Percentiles rank a stretch among this genome's conserved stretches.
These are phyloP conservation scores for Polydrusus tereticollis DNA, from an alignment of 2,888 invertebrate genomes.

Conservation along the genomic window DNA sequence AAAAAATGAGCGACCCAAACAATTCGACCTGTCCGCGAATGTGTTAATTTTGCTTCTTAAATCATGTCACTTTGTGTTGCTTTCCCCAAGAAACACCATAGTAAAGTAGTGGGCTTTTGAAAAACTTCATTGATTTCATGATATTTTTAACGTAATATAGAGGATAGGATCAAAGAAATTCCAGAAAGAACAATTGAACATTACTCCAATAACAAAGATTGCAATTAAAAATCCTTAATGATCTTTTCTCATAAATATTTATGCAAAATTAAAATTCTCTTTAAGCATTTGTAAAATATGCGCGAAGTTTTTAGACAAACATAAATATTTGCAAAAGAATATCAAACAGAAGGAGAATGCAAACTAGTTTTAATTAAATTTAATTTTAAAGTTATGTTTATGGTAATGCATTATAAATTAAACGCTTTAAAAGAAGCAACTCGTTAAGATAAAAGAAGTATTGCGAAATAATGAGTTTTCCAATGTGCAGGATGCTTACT, in stretches of 20 bases:
- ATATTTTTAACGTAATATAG: too few relatives aligned
- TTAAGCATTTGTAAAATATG: constrained; percentile 2
- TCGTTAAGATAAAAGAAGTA: neutral
- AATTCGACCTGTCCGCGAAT: too few relatives aligned
- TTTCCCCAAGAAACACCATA: too few relatives aligned
- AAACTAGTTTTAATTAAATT: constrained; percentile 18
- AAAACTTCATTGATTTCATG: too few relatives aligned
- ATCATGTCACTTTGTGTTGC: too few relatives aligned
- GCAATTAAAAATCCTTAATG: neutral
- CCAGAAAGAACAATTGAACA: neutral
- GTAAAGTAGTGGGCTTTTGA: too few relatives aligned
- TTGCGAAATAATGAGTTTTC: neutral
- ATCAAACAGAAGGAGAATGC: constrained; percentile 6
- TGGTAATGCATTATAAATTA: neutral
- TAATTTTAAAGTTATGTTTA: constrained; percentile 16
- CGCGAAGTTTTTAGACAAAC: constrained; percentile 6
- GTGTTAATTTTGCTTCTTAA: too few relatives aligned
- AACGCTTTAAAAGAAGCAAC: neutral
- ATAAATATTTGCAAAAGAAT: constrained; percentile 10
- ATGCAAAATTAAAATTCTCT: constrained; percentile 11
- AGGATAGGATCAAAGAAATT: neutral
- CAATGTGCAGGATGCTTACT: too few relatives aligned
- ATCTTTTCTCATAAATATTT: constrained; percentile 11
- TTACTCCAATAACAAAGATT: neutral
- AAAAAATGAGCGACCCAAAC: too few relatives aligned